Percentiles rank a stretch among this genome's conserved stretches.
Conservation (phyloP, 2,888 invertebrate species). For the Julus scandinavius region DNA sequence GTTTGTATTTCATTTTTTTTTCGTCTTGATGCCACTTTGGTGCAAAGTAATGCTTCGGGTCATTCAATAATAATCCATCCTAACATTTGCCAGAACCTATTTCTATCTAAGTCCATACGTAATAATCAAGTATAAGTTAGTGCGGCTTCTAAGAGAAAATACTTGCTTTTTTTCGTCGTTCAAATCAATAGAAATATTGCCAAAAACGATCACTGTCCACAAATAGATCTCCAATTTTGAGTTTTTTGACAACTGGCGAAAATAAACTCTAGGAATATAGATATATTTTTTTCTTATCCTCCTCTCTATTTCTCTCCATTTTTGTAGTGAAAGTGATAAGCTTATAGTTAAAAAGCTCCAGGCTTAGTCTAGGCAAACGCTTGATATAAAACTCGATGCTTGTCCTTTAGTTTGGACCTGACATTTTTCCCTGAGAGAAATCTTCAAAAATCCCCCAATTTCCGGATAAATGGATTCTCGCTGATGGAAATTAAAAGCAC, state of each 20-base stretch:
- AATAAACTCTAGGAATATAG: not conserved
- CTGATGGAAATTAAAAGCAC: constrained; percentile 19
- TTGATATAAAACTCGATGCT: constrained; percentile 3
- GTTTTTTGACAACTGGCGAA: constrained; percentile 33
- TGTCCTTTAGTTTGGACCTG: constrained; percentile 10
- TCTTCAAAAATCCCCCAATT: constrained; percentile 31
- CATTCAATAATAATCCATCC: constrained; percentile 50
- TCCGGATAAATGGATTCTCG: constrained; percentile 7
- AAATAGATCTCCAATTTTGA: constrained; percentile 35
- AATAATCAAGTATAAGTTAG: constrained; percentile 47
- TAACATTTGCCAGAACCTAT: constrained; percentile 49
- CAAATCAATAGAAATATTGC: constrained; percentile 50
- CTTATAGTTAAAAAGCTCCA: constrained; percentile 3
- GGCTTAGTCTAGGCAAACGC: constrained; percentile 25
- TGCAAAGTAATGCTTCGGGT: constrained; percentile 47
- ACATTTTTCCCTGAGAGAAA: not conserved
- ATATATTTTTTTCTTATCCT: constrained; percentile 15
- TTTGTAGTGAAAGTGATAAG: constrained; percentile 33
- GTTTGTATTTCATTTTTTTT: not conserved
- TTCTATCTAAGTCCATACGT: constrained; percentile 42
- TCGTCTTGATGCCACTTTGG: constrained; percentile 28
- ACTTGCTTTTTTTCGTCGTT: constrained; percentile 31
- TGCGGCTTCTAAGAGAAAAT: constrained; percentile 44
- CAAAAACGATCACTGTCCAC: constrained; percentile 50
- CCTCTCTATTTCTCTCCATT: constrained; percentile 17